These are phyloP conservation scores for Cheumatopsyche charites DNA, from an alignment of 1,140 invertebrate genomes.

Conservation along the genomic window DNA sequence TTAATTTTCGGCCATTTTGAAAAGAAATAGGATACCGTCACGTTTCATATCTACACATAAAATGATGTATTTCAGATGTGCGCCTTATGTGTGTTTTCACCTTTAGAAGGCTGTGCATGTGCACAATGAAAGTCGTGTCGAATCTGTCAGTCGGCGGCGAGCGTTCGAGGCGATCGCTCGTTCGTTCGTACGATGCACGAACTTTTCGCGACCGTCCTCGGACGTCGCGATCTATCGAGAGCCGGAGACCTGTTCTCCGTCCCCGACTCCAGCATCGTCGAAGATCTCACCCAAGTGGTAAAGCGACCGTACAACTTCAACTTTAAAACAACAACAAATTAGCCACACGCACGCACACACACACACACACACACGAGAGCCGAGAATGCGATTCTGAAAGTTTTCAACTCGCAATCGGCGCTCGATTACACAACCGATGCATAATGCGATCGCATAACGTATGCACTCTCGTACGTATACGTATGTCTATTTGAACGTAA, in stretches of 20 bases:
- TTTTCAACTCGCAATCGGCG: too few relatives aligned
- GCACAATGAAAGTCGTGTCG: too few relatives aligned
- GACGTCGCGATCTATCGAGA: constrained; percentile 84
- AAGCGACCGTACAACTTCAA: constrained; percentile 50
- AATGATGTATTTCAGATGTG: too few relatives aligned
- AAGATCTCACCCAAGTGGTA: constrained; percentile 84
- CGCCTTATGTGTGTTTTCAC: too few relatives aligned
- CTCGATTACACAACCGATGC: too few relatives aligned
- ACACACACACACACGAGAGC: too few relatives aligned
- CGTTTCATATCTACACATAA: too few relatives aligned
- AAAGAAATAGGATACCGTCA: too few relatives aligned
- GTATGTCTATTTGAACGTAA: neutral
- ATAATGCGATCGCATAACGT: too few relatives aligned
- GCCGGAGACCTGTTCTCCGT: constrained; percentile 92
- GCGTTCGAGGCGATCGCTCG: neutral
- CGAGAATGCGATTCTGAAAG: too few relatives aligned
- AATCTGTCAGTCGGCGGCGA: neutral
- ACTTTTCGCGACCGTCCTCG: constrained; percentile 84
- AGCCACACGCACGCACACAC: neutral
- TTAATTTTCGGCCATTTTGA: too few relatives aligned
- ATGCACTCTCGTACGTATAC: neutral
- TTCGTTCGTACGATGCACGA: constrained; percentile 75
- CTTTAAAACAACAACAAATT: neutral
- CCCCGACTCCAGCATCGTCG: constrained; percentile 82
- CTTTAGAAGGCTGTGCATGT: too few relatives aligned